Percentiles rank a stretch among this genome's conserved stretches.
Conservation (phyloP, 1,140 invertebrate species). For the Drosophila tsacasi region DNA sequence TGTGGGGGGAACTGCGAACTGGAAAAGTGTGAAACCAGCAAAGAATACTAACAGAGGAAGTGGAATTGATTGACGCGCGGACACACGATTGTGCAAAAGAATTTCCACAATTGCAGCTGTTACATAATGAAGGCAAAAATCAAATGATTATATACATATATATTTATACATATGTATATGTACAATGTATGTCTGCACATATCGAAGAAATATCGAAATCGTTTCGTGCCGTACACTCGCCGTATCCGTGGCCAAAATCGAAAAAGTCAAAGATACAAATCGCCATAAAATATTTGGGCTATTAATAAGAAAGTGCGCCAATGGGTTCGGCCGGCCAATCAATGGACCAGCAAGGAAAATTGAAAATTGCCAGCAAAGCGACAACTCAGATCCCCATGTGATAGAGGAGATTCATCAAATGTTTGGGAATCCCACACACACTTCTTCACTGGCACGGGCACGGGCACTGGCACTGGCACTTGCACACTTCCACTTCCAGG, state of each 20-base stretch:
- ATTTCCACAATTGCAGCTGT: constrained; percentile 69
- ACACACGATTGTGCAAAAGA: constrained; percentile 56
- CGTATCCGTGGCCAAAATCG: constrained; percentile 74
- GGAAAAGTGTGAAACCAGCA: constrained; percentile 69
- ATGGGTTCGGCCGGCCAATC: constrained; percentile 60
- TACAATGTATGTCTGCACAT: constrained; percentile 8
- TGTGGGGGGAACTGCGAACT: constrained; percentile 40
- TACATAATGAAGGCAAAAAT: constrained; percentile 66
- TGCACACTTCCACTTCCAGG: constrained; percentile 41
- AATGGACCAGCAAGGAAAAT: constrained; percentile 55
- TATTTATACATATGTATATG: neutral
- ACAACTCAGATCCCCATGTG: constrained; percentile 16
- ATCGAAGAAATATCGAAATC: constrained; percentile 50
- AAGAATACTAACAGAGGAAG: constrained; percentile 58
- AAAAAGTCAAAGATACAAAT: constrained; percentile 79
- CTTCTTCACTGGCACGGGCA: constrained; percentile 36
- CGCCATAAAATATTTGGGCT: constrained; percentile 77
- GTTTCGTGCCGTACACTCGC: constrained; percentile 54
- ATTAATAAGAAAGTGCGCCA: constrained; percentile 77
- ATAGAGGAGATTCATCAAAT: constrained; percentile 37
- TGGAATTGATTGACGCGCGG: constrained; percentile 72
- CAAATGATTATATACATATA: constrained; percentile 27
- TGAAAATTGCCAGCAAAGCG: constrained; percentile 38
- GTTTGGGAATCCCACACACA: neutral
- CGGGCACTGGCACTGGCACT: constrained; percentile 10